phyloP scores from a whole-genome alignment of 2,888 invertebrate species.

The Hypolimnas misippus region DNA sequence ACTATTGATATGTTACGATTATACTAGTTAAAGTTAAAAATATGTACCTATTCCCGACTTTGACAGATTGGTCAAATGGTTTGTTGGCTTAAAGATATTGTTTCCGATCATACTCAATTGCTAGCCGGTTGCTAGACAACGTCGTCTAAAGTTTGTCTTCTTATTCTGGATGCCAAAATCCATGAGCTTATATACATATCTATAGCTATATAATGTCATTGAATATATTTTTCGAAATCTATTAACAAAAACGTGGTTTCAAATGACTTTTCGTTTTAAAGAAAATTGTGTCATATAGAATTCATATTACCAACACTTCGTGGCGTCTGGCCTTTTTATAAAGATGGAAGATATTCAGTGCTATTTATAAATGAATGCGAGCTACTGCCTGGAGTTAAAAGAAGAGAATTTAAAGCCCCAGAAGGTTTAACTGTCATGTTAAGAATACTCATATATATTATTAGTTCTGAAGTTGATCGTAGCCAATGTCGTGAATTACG shows the following conservation, averaged over 20 bases:
- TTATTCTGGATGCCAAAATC: too few species aligned
- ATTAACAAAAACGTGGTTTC: conserved; percentile 9
- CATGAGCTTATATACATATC: too few species aligned
- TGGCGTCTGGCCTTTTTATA: conserved; percentile 24
- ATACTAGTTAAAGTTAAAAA: too few species aligned
- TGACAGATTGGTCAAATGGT: too few species aligned
- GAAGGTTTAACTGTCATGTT: background rate
- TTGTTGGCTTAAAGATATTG: too few species aligned
- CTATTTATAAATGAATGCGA: conserved; percentile 34
- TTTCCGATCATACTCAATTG: too few species aligned
- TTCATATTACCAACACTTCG: conserved; percentile 39
- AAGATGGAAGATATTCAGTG: conserved; percentile 29
- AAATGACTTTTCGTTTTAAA: conserved; percentile 31
- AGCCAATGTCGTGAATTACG: background rate
- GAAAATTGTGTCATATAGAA: conserved; percentile 38
- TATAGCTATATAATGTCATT: background rate
- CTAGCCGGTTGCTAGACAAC: too few species aligned
- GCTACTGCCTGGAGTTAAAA: conserved; percentile 32
- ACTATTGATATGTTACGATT: too few species aligned
- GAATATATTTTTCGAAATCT: background rate
- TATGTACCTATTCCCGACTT: too few species aligned
- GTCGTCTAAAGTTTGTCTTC: too few species aligned
- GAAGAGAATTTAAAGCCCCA: conserved; percentile 3
- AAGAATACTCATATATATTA: background rate
- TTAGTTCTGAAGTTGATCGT: background rate